Percentiles rank a stretch among this genome's conserved stretches.
Evolutionary conservation across 2,797 vertebrate species (phyloP).

Genomic region (Rhadinocentrus ornatus): DNA sequence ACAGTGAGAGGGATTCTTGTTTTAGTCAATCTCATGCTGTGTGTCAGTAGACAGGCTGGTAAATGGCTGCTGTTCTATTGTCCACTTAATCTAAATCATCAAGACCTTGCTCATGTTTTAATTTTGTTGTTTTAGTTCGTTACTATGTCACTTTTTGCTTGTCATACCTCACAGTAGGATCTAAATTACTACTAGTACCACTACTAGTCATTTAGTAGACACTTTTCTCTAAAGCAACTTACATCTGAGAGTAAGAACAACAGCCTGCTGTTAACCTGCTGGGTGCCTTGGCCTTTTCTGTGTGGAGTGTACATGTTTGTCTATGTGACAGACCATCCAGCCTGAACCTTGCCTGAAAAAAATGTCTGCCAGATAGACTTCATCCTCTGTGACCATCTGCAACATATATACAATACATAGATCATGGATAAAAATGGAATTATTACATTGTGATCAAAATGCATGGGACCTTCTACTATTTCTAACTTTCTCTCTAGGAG

Average conservation of each 20-base stretch:
- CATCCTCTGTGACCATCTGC: background rate
- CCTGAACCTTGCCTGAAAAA: too few relatives aligned
- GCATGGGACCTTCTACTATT: background rate
- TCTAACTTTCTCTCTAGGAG: too few relatives aligned
- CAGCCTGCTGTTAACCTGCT: too few relatives aligned
- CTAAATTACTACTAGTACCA: too few relatives aligned
- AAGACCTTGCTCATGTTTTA: too few relatives aligned
- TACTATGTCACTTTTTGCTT: background rate
- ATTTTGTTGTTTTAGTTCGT: background rate
- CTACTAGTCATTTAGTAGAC: too few relatives aligned
- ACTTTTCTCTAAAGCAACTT: too few relatives aligned
- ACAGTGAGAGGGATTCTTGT: constrained; percentile 39
- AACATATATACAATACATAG: background rate
- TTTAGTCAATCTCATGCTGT: constrained; percentile 26
- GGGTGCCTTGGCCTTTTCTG: too few relatives aligned
- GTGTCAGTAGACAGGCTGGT: constrained; percentile 35
- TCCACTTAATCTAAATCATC: constrained; percentile 51
- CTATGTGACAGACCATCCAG: too few relatives aligned
- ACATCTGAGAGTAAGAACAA: too few relatives aligned
- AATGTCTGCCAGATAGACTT: background rate
- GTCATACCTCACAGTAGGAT: background rate
- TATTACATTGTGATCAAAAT: background rate
- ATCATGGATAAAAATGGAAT: background rate
- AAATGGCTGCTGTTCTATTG: constrained; percentile 23
- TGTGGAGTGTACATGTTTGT: too few relatives aligned